Percentiles rank a stretch among this genome's conserved stretches.
Conservation (phyloP, 1,140 invertebrate species). For the Drosophila seguyi region DNA sequence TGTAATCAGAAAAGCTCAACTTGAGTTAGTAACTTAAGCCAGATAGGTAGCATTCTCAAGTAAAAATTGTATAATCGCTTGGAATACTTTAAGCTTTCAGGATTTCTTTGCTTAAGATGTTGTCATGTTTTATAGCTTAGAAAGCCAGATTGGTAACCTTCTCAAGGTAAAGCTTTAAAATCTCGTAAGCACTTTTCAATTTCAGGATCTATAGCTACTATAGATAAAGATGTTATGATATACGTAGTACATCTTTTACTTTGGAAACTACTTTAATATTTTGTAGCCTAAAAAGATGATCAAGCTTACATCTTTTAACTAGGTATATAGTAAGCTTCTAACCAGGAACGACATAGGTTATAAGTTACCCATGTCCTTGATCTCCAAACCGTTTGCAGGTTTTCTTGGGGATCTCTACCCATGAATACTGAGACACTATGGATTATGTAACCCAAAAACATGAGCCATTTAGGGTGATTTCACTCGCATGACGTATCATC, state of each 20-base stretch:
- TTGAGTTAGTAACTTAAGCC: not conserved
- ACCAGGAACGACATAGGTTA: too few species aligned
- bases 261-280: not conserved
- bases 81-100: not conserved
- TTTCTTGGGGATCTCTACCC: not conserved
- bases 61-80: too few species aligned
- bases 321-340: not conserved
- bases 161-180: not conserved
- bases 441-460: slow-evolving; percentile 1
- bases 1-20: not conserved
- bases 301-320: not conserved
- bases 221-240: too few species aligned
- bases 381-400: not conserved
- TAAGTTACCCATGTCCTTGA: not conserved
- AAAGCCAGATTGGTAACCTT: not conserved
- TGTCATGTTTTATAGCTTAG: too few species aligned
- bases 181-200: not conserved
- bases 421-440: not conserved
- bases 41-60: not conserved
- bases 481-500: slow-evolving; percentile 11
- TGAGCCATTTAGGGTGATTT: not conserved
- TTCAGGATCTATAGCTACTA: not conserved
- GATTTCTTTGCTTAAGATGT: not conserved
- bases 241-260: too few species aligned
- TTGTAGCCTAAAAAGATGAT: not conserved